Conservation (phyloP, 2,797 vertebrate species). For the Silurus lanzhouensis region DNA sequence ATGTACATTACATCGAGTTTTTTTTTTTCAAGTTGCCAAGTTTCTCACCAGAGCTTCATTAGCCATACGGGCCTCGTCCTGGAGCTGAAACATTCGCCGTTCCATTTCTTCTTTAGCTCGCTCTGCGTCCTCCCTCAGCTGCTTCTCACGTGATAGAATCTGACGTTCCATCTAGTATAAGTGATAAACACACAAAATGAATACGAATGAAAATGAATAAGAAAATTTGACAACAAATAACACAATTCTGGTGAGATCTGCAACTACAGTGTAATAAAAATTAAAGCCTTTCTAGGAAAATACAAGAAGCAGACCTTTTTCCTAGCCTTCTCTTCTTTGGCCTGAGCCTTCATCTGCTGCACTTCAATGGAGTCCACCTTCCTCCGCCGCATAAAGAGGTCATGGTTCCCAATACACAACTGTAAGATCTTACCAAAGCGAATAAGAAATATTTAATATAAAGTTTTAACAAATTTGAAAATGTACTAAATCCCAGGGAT, state of each 20-base stretch:
- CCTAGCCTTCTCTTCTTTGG: conserved; percentile 90
- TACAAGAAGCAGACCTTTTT: conserved; percentile 79
- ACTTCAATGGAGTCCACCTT: conserved; percentile 92
- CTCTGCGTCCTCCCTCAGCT: conserved; percentile 90
- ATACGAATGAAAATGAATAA: neutral
- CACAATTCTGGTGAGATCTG: neutral
- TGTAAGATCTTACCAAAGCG: conserved; percentile 77
- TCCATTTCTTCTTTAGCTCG: conserved; percentile 91
- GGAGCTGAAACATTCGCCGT: conserved; percentile 87
- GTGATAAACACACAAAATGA: neutral
- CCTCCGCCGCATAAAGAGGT: conserved; percentile 90
- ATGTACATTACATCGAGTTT: neutral
- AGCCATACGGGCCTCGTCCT: conserved; percentile 89
- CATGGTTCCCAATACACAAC: conserved; percentile 90
- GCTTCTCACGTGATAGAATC: conserved; percentile 88
- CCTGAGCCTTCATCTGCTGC: conserved; percentile 93
- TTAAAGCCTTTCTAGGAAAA: neutral
- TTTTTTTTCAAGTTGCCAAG: conserved; percentile 12
- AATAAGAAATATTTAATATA: neutral
- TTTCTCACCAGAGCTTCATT: conserved; percentile 87
- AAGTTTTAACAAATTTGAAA: neutral
- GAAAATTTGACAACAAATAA: neutral
- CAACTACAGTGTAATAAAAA: neutral
- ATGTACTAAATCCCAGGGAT: neutral
- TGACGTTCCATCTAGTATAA: conserved; percentile 85